Evolutionary conservation across 1,140 invertebrate species (phyloP), one percentile per base, ranked within the genome.

Genomic region (Dendroctonus valens): DNA sequence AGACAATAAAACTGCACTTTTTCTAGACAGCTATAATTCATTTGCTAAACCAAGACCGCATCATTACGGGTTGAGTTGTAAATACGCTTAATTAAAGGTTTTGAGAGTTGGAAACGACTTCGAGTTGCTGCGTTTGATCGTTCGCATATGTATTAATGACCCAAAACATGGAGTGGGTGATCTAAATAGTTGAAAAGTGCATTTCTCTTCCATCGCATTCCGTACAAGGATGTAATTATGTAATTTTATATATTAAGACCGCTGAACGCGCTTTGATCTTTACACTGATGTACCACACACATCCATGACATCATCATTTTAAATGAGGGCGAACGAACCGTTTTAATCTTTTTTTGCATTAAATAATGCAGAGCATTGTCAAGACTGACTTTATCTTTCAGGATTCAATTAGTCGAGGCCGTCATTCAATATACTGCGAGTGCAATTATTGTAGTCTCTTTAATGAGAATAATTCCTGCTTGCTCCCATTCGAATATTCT

Each of bases 211-310:
- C 59, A 41, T 41, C 50, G 48, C 59, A 52, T 61, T 61, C 50
- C 59, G 44, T 61, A 61, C 48, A 61, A 61, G 59, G 59, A 61
- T 61, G 49, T 53, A 61, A 61, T 61, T 61, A 61, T 52, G 59
- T 44, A 61, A 61, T 61, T 61, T 41, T 7, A 41, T 7, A 61
- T 52, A 52, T 61, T 61, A 41, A 61, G 44, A 37, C 11, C 58
- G 42, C 26, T 7, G 42, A 26, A 26, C 6, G 5, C 12, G 58
- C 44, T 59, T 59, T 59, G 58, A 59, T 59, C 58, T 59, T 37
- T 6, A 58, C 15, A 46, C 7, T 15, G 42, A 44, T 50, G 26
- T 50, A 50, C 48, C 9, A n/a, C 14, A 59, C 26, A 26, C 39
- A 42, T 15, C 14, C 14, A 44, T 59, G 58, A 48, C 58, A 61